phyloP scores from a whole-genome alignment of 1,140 invertebrate species.

The Asbolus verrucosus region DNA sequence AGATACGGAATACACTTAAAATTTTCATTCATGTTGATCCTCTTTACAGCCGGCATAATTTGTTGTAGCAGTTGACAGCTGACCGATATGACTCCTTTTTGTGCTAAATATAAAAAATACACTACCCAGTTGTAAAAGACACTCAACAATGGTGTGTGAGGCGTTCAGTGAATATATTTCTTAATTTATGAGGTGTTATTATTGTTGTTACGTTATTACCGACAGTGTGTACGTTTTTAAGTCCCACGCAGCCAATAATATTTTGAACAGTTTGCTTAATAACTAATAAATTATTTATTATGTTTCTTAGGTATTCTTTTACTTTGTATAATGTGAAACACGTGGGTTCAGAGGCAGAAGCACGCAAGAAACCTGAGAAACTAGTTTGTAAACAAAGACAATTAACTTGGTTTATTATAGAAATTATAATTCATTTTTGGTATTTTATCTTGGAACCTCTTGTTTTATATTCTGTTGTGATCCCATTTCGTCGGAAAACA shows the following conservation, averaged over 20 bases:
- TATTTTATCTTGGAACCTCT: constrained; percentile 24
- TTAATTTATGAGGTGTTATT: background rate
- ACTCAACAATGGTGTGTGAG: background rate
- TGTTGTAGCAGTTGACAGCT: constrained; percentile 34
- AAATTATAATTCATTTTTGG: constrained; percentile 38
- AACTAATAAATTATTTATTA: constrained; percentile 40
- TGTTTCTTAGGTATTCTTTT: constrained; percentile 16
- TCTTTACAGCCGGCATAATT: constrained; percentile 8
- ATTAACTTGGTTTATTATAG: constrained; percentile 27
- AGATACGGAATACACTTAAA: background rate
- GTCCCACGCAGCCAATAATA: constrained; percentile 10
- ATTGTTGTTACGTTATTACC: constrained; percentile 3
- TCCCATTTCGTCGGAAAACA: constrained; percentile 16
- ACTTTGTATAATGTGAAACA: constrained; percentile 31
- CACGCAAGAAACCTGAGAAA: constrained; percentile 26
- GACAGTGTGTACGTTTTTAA: constrained; percentile 11
- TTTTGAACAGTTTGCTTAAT: constrained; percentile 30
- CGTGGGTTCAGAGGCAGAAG: constrained; percentile 22
- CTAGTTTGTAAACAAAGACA: constrained; percentile 38
- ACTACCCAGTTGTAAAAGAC: constrained; percentile 2
- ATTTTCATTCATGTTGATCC: constrained; percentile 9
- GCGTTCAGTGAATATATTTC: background rate
- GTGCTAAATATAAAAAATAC: constrained; percentile 20
- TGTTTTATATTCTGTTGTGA: constrained; percentile 11
- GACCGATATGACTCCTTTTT: constrained; percentile 2